Percentiles rank a stretch among this genome's conserved stretches.
Evolutionary conservation across 2,113 vertebrate genomes (phyloP).

Genomic region (Oryzias celebensis): DNA sequence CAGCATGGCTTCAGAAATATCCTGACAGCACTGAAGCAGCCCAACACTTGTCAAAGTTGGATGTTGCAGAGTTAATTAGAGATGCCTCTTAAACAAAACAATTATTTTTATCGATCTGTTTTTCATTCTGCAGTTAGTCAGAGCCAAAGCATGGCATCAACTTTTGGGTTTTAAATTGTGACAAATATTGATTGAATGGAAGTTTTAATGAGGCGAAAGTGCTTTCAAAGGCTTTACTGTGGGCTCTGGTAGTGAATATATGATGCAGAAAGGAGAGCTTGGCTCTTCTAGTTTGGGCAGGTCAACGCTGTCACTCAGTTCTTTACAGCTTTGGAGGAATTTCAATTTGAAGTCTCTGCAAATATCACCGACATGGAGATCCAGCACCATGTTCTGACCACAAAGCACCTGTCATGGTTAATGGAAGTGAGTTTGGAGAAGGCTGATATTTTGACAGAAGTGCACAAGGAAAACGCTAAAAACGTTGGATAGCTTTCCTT

Average conservation of each 20-base stretch:
- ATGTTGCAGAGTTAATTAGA: slow-evolving; percentile 28
- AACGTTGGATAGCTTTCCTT: too few relatives aligned
- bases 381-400: slow-evolving; percentile 12
- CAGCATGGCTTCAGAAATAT: background rate
- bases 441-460: slow-evolving; percentile 62
- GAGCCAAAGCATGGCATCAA: slow-evolving; percentile 20
- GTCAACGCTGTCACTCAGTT: slow-evolving; percentile 41
- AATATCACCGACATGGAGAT: slow-evolving; percentile 35
- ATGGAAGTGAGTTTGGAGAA: slow-evolving; percentile 50
- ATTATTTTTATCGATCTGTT: slow-evolving; percentile 36
- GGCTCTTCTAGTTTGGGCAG: slow-evolving; percentile 33
- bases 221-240: slow-evolving; percentile 21
- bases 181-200: slow-evolving; percentile 29
- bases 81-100: slow-evolving; percentile 17
- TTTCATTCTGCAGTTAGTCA: slow-evolving; percentile 7
- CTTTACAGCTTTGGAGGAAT: slow-evolving; percentile 40
- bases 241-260: slow-evolving; percentile 22
- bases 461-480: too few relatives aligned
- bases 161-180: slow-evolving; percentile 27
- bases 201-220: slow-evolving; percentile 48
- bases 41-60: background rate
- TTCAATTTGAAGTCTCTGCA: slow-evolving; percentile 60
- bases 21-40: background rate
- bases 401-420: slow-evolving; percentile 53
- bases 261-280: slow-evolving; percentile 32